Conservation (phyloP, 2,888 invertebrate genomes). For the Calameuta filiformis region DNA sequence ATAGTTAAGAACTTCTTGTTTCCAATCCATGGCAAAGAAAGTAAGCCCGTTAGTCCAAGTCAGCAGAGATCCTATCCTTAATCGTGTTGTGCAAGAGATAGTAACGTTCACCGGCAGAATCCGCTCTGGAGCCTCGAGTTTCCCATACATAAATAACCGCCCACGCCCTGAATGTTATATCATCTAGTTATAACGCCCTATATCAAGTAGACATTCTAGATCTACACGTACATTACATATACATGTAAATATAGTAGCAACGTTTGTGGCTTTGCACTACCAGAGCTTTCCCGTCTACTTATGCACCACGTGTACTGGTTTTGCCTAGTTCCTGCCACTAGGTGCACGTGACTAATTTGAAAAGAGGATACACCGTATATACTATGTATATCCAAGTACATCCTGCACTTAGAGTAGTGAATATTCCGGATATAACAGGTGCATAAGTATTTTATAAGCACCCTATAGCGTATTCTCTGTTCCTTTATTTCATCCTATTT, state of each 20-base stretch:
- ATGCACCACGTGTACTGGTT: background rate
- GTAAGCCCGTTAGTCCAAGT: background rate
- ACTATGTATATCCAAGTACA: background rate
- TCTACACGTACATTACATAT: background rate
- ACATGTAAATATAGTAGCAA: background rate
- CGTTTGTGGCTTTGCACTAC: background rate
- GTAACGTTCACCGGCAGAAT: slow-evolving; percentile 14
- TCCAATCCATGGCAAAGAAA: background rate
- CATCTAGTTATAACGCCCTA: slow-evolving; percentile 30
- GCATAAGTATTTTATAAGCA: background rate
- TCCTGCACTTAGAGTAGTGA: background rate
- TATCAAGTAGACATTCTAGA: slow-evolving; percentile 15
- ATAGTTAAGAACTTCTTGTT: background rate
- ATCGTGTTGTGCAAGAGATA: slow-evolving; percentile 1
- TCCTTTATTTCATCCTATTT: background rate
- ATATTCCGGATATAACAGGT: background rate
- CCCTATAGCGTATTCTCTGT: background rate
- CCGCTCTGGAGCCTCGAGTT: slow-evolving; percentile 23
- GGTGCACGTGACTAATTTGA: background rate
- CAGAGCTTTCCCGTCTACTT: background rate
- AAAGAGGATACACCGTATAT: background rate
- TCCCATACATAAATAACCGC: slow-evolving; percentile 39
- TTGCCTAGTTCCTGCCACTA: background rate
- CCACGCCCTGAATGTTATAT: slow-evolving; percentile 27
- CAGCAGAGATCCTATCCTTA: background rate